A percentile compares a stretch with the other conserved stretches of the same genome.
These are phyloP conservation scores for Sebastes matsubarae DNA, from an alignment of 2,797 vertebrate species.

Conservation along the genomic window DNA sequence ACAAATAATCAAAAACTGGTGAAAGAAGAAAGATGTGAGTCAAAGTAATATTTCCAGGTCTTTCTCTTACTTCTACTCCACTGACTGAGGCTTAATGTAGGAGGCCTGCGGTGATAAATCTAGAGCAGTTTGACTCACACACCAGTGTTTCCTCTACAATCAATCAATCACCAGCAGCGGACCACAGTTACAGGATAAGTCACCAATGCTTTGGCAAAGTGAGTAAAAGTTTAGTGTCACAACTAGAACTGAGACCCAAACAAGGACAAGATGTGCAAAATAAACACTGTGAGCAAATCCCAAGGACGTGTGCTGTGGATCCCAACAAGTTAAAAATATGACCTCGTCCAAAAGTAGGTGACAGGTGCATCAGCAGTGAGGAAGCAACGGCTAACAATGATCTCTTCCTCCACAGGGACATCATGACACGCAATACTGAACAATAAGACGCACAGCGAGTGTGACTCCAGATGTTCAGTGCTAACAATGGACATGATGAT, in stretches of 20 bases:
- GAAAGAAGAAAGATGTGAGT: conserved; percentile 30
- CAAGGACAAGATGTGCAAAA: neutral
- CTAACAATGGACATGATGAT: conserved; percentile 16
- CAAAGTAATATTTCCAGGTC: conserved; percentile 17
- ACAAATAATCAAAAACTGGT: conserved; percentile 21
- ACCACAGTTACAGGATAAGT: conserved; percentile 16
- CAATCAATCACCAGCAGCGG: conserved; percentile 12
- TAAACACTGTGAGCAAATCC: neutral
- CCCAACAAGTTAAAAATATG: neutral
- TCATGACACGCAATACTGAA: neutral
- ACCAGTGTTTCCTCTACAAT: conserved; percentile 28
- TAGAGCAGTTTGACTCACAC: conserved; percentile 31
- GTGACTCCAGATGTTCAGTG: conserved; percentile 21
- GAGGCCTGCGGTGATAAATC: conserved; percentile 24
- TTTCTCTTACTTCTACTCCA: neutral
- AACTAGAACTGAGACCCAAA: neutral
- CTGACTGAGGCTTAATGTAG: conserved; percentile 29
- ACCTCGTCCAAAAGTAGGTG: neutral
- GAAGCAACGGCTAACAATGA: conserved; percentile 60
- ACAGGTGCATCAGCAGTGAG: conserved; percentile 16
- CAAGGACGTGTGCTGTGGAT: neutral
- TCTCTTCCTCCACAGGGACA: conserved; percentile 49
- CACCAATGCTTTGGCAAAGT: neutral
- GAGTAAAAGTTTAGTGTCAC: neutral
- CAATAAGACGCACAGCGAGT: conserved; percentile 8